Conservation (phyloP, 1,140 invertebrate species). For the Parasteatoda tepidariorum region DNA sequence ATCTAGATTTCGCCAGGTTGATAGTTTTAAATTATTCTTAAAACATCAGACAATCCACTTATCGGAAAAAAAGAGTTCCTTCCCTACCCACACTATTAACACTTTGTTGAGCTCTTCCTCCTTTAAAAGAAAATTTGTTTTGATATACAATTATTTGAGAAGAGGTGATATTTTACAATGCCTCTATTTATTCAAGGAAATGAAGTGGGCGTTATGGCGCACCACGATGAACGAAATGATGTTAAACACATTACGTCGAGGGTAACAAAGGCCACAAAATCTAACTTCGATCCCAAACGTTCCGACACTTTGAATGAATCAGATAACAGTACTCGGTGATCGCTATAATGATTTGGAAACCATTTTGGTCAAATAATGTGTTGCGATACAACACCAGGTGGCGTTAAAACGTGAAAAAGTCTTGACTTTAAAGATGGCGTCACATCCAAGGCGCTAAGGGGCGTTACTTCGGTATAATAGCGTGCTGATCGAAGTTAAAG, state of each 20-base stretch:
- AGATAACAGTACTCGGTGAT: conserved; percentile 30
- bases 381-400: conserved; percentile 53
- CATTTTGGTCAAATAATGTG: conserved; percentile 44
- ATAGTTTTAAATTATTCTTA: too few species aligned
- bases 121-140: conserved; percentile 16
- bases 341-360: conserved; percentile 38
- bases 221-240: conserved; percentile 26
- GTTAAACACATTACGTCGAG: conserved; percentile 44
- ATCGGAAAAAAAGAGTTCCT: too few species aligned
- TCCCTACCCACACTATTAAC: too few species aligned
- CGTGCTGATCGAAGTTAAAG: conserved; percentile 18
- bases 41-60: too few species aligned
- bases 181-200: conserved; percentile 49
- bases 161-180: conserved; percentile 13
- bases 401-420: conserved; percentile 16
- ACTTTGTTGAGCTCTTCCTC: neutral
- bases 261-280: conserved; percentile 43
- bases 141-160: conserved; percentile 5
- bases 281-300: conserved; percentile 12
- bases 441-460: conserved; percentile 47
- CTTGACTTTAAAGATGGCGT: conserved; percentile 25
- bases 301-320: conserved; percentile 42
- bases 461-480: conserved; percentile 38
- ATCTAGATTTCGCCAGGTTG: too few species aligned
- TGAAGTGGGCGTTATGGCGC: conserved; percentile 26